These are phyloP conservation scores for Galemys pyrenaicus DNA, from an alignment of 2,113 vertebrate species.

Conservation along the genomic window DNA sequence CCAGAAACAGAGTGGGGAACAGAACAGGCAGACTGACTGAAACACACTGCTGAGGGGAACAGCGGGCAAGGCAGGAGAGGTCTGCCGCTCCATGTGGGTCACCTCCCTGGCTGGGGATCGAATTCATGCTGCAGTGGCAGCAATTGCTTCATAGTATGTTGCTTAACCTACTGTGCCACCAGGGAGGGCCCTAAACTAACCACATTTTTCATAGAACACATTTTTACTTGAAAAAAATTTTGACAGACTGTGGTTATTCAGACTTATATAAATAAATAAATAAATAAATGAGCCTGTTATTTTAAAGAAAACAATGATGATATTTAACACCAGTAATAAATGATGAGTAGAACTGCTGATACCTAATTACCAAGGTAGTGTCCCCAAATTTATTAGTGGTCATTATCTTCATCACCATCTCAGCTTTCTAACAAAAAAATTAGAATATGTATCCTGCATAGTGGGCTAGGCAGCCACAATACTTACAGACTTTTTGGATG, in stretches of 20 bases:
- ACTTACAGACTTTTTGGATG: neutral
- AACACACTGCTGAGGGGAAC: too few relatives aligned
- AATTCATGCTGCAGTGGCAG: too few relatives aligned
- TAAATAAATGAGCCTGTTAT: neutral
- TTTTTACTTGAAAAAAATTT: constrained; percentile 44
- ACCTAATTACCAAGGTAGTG: neutral
- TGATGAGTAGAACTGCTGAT: too few relatives aligned
- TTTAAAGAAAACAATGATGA: neutral
- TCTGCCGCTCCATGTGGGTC: too few relatives aligned
- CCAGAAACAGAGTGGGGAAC: too few relatives aligned
- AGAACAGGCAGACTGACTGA: too few relatives aligned
- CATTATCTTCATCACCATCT: neutral
- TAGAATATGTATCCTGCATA: neutral
- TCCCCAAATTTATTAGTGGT: neutral
- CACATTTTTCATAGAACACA: neutral
- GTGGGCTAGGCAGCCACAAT: neutral
- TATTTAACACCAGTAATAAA: neutral
- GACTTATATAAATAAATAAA: neutral
- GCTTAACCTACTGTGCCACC: too few relatives aligned
- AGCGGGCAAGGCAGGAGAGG: too few relatives aligned
- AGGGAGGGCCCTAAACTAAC: neutral
- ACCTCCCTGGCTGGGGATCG: too few relatives aligned
- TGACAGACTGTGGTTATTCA: neutral
- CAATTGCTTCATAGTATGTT: too few relatives aligned
- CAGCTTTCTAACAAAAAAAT: neutral